These are phyloP conservation scores for Lathronympha strigana DNA, from an alignment of 2,888 invertebrate species.

Conservation along the genomic window DNA sequence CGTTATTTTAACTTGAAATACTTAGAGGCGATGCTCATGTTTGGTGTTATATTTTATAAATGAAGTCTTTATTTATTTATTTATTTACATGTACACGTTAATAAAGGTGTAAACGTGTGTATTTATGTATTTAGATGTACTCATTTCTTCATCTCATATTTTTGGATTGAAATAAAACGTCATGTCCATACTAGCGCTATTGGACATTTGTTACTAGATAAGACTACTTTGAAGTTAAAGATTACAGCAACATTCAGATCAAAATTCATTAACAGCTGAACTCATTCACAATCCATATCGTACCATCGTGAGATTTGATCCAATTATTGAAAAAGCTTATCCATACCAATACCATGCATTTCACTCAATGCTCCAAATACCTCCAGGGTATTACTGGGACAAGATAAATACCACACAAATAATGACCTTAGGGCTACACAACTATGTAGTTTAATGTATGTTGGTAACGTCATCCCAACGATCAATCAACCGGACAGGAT, in stretches of 20 bases:
- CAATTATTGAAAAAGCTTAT: slow-evolving; percentile 15
- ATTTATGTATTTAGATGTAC: no score
- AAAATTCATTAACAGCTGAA: background rate
- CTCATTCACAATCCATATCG: no score
- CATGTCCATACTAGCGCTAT: background rate
- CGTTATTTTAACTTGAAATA: no score
- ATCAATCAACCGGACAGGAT: slow-evolving; percentile 71
- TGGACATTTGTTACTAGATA: background rate
- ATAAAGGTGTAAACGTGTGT: no score
- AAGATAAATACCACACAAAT: slow-evolving; percentile 34
- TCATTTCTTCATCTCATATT: background rate
- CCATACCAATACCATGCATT: background rate
- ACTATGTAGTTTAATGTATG: slow-evolving; percentile 45
- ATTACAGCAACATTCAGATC: background rate
- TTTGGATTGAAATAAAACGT: background rate
- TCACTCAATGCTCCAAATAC: background rate
- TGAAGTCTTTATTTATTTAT: no score
- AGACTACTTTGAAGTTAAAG: background rate
- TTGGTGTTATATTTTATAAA: no score
- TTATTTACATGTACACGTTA: no score
- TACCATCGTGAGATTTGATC: slow-evolving; percentile 13
- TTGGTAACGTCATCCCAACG: slow-evolving; percentile 56
- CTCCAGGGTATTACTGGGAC: slow-evolving; percentile 13
- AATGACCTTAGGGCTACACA: slow-evolving; percentile 57
- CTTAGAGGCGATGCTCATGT: no score